phyloP scores from a whole-genome alignment of 2,888 invertebrate genomes.

The Timandra comae region DNA sequence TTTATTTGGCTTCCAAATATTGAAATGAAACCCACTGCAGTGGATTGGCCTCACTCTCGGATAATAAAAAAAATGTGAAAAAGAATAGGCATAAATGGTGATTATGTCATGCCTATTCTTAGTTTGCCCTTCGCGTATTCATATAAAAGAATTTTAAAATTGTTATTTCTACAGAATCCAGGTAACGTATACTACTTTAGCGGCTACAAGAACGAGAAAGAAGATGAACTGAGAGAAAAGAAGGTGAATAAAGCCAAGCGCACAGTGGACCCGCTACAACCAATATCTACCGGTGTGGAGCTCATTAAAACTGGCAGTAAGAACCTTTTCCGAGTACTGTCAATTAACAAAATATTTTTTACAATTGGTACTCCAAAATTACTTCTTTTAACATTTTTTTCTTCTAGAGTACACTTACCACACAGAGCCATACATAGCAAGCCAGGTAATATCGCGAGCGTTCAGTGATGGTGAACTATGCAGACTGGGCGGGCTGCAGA shows the following conservation, averaged over 20 bases:
- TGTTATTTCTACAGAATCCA: constrained; percentile 51
- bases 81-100: too few relatives aligned
- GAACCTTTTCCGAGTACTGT: constrained; percentile 4
- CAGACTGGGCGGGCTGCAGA: constrained; percentile 56
- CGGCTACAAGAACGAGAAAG: constrained; percentile 50
- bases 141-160: too few relatives aligned
- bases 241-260: constrained; percentile 48
- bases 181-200: constrained; percentile 63
- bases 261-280: constrained; percentile 36
- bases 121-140: too few relatives aligned
- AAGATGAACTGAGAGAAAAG: constrained; percentile 51
- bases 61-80: too few relatives aligned
- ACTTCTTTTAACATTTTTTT: too few relatives aligned
- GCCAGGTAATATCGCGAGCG: constrained; percentile 53
- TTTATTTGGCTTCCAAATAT: too few relatives aligned
- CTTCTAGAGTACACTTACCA: constrained; percentile 74
- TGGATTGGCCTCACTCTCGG: too few relatives aligned
- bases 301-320: constrained; percentile 51
- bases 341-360: too few relatives aligned
- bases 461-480: constrained; percentile 67
- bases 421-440: constrained; percentile 68
- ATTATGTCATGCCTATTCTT: too few relatives aligned
- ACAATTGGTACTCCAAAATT: too few relatives aligned
- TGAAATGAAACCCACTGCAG: too few relatives aligned
- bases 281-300: constrained; percentile 40